Conservation (phyloP, 1,140 invertebrate species). For the Aphaenogaster ashmeadi region DNA sequence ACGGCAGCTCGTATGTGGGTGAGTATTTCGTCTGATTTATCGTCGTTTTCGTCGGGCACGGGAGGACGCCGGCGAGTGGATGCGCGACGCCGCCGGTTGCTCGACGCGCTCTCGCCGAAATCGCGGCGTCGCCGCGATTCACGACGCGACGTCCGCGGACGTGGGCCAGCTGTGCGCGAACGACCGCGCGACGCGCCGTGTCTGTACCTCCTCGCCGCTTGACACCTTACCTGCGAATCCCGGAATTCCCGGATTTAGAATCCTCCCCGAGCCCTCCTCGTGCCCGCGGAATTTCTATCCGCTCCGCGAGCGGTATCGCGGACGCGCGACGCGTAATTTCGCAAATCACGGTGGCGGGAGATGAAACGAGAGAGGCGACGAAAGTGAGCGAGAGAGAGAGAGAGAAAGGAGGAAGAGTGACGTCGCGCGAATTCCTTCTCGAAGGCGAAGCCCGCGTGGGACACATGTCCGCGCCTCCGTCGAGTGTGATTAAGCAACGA, state of each 20-base stretch:
- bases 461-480: not conserved
- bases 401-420: not conserved
- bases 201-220: slow-evolving; percentile 11
- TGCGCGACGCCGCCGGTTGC: too few relatives aligned
- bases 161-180: slow-evolving; percentile 32
- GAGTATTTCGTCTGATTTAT: slow-evolving; percentile 78
- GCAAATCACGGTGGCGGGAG: not conserved
- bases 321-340: not conserved
- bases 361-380: not conserved
- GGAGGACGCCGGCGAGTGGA: not conserved
- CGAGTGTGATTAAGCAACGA: not conserved
- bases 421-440: not conserved
- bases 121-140: not conserved
- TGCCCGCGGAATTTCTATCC: not conserved
- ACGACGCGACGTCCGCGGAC: not conserved
- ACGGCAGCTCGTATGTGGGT: slow-evolving; percentile 83
- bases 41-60: not conserved
- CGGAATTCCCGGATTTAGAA: too few relatives aligned
- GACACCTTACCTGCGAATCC: slow-evolving; percentile 4
- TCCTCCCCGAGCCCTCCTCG: too few relatives aligned
- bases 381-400: not conserved
- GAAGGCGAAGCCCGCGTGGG: not conserved
- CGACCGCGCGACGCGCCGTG: not conserved
- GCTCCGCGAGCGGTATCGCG: not conserved
- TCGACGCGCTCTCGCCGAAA: not conserved